Conservation (phyloP, 2,888 invertebrate genomes). For the Diarsia rubi region DNA sequence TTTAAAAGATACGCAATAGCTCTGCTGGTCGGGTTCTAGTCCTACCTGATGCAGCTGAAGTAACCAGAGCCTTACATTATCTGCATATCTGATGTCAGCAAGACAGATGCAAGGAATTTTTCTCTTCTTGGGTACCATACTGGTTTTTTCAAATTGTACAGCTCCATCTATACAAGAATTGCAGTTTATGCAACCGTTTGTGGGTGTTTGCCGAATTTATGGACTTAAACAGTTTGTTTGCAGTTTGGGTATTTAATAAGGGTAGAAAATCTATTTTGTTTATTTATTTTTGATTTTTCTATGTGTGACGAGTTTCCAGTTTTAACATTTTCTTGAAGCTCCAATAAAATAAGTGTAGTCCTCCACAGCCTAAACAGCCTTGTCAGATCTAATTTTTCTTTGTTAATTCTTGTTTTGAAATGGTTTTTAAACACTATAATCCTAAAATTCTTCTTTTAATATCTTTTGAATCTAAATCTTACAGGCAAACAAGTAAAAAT, state of each 20-base stretch:
- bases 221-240: background rate
- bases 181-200: background rate
- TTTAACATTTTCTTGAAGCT: background rate
- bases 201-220: background rate
- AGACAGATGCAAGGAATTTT: background rate
- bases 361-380: too few species aligned
- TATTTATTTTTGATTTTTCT: background rate
- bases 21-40: background rate
- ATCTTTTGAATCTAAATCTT: conserved; percentile 12
- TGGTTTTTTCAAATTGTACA: background rate
- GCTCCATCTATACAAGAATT: background rate
- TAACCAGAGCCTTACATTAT: background rate
- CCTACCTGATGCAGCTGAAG: background rate
- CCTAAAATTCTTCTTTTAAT: background rate
- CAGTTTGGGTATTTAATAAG: background rate
- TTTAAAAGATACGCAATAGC: too few species aligned
- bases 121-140: background rate
- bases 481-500: conserved; percentile 94
- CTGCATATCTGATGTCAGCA: background rate
- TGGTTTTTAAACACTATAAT: background rate
- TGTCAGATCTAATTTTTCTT: background rate
- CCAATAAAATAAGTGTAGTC: background rate
- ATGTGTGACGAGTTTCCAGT: background rate
- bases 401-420: background rate
- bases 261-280: background rate